Evolutionary conservation across 2,797 vertebrate species (phyloP), one percentile per base, ranked within the genome.

Genomic region (Sebastes kiyomatsui): DNA sequence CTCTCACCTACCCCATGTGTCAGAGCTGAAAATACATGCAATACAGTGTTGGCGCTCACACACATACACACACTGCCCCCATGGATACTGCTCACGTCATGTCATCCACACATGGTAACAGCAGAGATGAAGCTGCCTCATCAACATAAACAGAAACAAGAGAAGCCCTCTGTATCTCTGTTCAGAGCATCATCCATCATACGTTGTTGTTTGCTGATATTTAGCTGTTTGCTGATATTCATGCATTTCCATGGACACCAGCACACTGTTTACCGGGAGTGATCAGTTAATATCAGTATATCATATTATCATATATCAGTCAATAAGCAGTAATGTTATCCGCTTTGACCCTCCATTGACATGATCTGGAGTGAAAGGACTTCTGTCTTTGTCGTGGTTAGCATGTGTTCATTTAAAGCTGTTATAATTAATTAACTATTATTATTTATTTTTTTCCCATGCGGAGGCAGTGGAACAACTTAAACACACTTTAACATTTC

Each of bases 21-120:
- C 75, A 84, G 79, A 83, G 87, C 83, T 90, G 81, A 86, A 94
- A 91, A 91, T 91, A 90, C 76, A 90, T 82, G 68, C 74, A 62
- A 38, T 22, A 65, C 49, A 86, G 75, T 75, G 79, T 84, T 81
- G 60, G 49, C 22, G 14, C 13, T 1, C 33, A 54, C 67, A 20
- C 81, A 25, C 67, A 58, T 38, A 30, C 59, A 30, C 66, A 42
- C 52, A 18, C 69, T 46, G 56, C 73, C 68, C 75, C 73, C 86
- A 79, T 87, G 73, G 86, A 86, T 81, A 90, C 86, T 59, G 85
- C 81, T 82, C 79, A 79, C 88, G 75, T 90, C 90, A 91, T 81
- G 28, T 67, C 42, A 27, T 75, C 68, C 61, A 62, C 73, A 77
- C 83, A 87, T 72, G 62, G 84, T 60, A 82, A 81, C 75, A 70